Evolutionary conservation across 1,140 invertebrate genomes (phyloP).

Genomic region (Brachionus asplanchnoidis): DNA sequence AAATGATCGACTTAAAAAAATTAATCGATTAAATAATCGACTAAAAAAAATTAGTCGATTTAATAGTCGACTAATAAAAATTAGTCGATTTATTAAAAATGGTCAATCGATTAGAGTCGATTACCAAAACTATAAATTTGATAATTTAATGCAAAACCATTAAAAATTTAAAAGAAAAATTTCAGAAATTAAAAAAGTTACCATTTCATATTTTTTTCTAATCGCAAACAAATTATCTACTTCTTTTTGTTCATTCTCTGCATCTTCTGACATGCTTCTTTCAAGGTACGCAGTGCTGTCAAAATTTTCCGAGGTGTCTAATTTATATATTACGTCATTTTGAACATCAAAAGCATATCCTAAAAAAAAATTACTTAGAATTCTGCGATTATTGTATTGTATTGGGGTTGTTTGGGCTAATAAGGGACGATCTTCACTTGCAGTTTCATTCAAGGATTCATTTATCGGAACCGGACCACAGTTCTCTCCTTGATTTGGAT

Average conservation of each 20-base stretch:
- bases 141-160: too few relatives aligned
- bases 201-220: slow-evolving; percentile 39
- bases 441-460: neutral
- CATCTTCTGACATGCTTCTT: neutral
- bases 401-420: neutral
- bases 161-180: too few relatives aligned
- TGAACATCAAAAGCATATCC: slow-evolving; percentile 34
- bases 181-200: neutral
- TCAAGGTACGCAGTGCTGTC: neutral
- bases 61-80: too few relatives aligned
- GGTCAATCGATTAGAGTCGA: too few relatives aligned
- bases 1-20: too few relatives aligned
- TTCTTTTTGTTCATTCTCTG: slow-evolving; percentile 1
- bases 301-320: neutral
- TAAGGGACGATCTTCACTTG: slow-evolving; percentile 39
- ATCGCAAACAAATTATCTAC: slow-evolving; percentile 27
- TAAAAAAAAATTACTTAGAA: slow-evolving; percentile 30
- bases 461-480: neutral
- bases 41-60: too few relatives aligned
- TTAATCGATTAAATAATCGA: too few relatives aligned
- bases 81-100: too few relatives aligned
- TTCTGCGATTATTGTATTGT: slow-evolving; percentile 20
- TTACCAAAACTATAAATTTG: too few relatives aligned
- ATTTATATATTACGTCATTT: slow-evolving; percentile 30
- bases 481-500: neutral